Evolutionary conservation across 2,113 vertebrate species (phyloP).

Genomic region (Hyla sarda): DNA sequence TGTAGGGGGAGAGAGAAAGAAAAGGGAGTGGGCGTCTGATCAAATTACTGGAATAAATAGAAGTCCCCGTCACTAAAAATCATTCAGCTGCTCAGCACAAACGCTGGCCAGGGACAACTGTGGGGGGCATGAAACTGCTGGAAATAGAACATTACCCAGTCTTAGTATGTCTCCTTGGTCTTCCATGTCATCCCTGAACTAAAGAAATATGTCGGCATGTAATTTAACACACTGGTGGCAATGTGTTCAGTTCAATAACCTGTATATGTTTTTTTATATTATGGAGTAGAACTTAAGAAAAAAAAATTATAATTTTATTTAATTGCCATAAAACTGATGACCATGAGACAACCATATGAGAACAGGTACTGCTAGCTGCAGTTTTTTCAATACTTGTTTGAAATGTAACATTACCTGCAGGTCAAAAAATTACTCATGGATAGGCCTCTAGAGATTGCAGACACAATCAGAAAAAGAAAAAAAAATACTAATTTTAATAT

Average conservation of each 20-base stretch:
- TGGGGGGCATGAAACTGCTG: constrained; percentile 26
- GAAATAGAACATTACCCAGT: constrained; percentile 57
- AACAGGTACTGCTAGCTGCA: too few species aligned
- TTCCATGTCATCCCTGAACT: constrained; percentile 27
- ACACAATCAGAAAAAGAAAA: too few species aligned
- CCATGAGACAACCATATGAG: too few species aligned
- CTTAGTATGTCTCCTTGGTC: constrained; percentile 49
- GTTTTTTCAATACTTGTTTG: too few species aligned
- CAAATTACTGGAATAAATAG: constrained; percentile 58
- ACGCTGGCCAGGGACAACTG: constrained; percentile 53
- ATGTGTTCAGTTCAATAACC: background rate
- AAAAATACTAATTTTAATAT: too few species aligned
- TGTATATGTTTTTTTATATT: background rate
- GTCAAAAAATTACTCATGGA: too few species aligned
- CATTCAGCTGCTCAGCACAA: constrained; percentile 61
- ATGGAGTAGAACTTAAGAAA: background rate
- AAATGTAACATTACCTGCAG: too few species aligned
- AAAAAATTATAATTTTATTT: too few species aligned
- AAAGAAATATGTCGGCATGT: constrained; percentile 27
- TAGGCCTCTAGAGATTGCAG: too few species aligned
- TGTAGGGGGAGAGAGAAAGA: constrained; percentile 5
- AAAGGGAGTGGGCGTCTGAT: constrained; percentile 48
- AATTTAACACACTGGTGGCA: constrained; percentile 41
- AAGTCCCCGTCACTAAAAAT: constrained; percentile 52
- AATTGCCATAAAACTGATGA: too few species aligned